A percentile compares a stretch with the other conserved stretches of the same genome.
phyloP scores from a whole-genome alignment of 2,797 vertebrate genomes.

The Emydoidea blandingii region DNA sequence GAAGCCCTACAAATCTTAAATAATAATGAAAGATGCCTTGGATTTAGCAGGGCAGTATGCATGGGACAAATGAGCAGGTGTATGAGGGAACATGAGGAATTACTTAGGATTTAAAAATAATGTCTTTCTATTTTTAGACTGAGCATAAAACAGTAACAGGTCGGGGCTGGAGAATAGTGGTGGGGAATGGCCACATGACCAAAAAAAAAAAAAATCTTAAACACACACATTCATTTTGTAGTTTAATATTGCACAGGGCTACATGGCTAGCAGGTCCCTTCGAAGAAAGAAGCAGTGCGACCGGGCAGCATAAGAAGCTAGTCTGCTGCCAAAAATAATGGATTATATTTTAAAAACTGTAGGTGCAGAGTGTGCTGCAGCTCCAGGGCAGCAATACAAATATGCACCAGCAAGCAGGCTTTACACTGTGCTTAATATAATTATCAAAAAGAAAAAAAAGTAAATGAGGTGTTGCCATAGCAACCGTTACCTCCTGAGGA shows the following conservation, averaged over 20 bases:
- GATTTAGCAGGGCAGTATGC: background rate
- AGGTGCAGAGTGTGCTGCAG: background rate
- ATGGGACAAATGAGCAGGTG: background rate
- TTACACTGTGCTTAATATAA: slow-evolving; percentile 52
- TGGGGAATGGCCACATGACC: background rate
- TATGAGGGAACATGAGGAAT: background rate
- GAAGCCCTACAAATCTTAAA: background rate
- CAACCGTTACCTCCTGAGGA: slow-evolving; percentile 64
- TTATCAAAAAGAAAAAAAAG: slow-evolving; percentile 53
- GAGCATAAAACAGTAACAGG: background rate
- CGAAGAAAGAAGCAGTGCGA: background rate
- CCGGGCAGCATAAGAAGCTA: background rate
- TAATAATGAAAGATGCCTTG: background rate
- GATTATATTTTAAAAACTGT: background rate
- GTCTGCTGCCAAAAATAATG: fast-evolving
- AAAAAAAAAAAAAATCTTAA: background rate
- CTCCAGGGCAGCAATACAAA: slow-evolving; percentile 5
- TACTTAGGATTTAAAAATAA: background rate
- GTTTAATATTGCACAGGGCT: background rate
- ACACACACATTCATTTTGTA: fast-evolving
- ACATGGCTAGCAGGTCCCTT: fast-evolving
- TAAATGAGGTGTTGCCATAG: slow-evolving; percentile 70
- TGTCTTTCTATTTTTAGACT: fast-evolving
- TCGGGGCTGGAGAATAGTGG: background rate
- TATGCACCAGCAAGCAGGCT: slow-evolving; percentile 32